Evolutionary conservation across 2,797 vertebrate species (phyloP).

Genomic region (Aeoliscus strigatus): DNA sequence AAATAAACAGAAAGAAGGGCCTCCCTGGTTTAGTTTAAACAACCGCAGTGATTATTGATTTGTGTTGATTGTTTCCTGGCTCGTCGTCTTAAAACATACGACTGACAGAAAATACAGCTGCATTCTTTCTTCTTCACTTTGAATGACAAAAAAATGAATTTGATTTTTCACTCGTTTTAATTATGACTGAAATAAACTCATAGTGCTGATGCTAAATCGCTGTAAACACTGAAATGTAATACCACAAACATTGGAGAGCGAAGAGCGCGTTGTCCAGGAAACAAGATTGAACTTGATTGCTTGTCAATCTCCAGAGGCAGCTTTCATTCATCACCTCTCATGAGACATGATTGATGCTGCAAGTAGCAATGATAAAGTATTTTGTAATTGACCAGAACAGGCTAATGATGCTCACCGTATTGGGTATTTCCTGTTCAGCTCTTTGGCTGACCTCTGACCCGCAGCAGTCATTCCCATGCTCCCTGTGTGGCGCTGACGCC

Average conservation of each 20-base stretch:
- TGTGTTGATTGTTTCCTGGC: slow-evolving; percentile 62
- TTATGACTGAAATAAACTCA: too few species aligned
- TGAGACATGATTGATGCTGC: not conserved
- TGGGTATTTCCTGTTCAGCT: slow-evolving; percentile 61
- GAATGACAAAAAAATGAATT: too few species aligned
- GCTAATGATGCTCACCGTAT: slow-evolving; percentile 47
- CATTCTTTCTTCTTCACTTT: too few species aligned
- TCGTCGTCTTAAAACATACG: too few species aligned
- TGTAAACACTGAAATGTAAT: too few species aligned
- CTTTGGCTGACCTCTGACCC: slow-evolving; percentile 46
- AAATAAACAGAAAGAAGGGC: slow-evolving; percentile 61
- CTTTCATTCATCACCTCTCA: not conserved
- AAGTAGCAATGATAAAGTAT: slow-evolving; percentile 33
- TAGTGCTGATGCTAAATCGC: too few species aligned
- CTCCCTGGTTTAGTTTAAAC: slow-evolving; percentile 50
- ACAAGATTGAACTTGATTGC: too few species aligned
- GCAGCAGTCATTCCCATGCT: slow-evolving; percentile 43
- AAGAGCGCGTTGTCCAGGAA: too few species aligned
- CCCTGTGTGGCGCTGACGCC: slow-evolving; percentile 22
- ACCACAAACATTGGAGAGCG: too few species aligned
- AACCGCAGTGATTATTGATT: slow-evolving; percentile 59
- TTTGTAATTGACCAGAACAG: slow-evolving; percentile 47
- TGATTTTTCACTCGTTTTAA: too few species aligned
- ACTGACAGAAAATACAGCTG: too few species aligned
- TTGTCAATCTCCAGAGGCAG: too few species aligned